These are phyloP conservation scores for Hyposmocoma kahamanoa DNA, from an alignment of 1,140 invertebrate genomes.

Conservation along the genomic window DNA sequence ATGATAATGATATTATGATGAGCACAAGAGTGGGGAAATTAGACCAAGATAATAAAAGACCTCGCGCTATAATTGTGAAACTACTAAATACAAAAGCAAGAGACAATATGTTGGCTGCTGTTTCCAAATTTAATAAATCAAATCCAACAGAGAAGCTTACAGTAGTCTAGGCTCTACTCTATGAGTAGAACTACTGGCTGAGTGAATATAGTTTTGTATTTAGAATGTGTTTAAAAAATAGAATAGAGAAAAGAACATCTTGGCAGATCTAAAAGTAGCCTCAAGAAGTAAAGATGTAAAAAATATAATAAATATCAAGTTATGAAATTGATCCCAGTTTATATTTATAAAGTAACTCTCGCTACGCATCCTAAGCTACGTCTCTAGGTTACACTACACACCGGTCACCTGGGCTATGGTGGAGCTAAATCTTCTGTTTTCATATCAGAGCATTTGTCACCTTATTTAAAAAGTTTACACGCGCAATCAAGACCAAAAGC, in stretches of 20 bases:
- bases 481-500: slow-evolving; percentile 16
- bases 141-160: slow-evolving; percentile 11
- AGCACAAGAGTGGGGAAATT: background rate
- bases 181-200: no score
- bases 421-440: slow-evolving; percentile 22
- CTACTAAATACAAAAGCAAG: background rate
- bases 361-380: no score
- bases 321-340: no score
- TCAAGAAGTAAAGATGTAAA: no score
- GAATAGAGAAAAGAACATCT: no score
- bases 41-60: background rate
- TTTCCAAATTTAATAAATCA: background rate
- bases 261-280: no score
- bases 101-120: background rate
- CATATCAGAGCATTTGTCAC: slow-evolving; percentile 26
- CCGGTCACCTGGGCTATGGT: slow-evolving; percentile 10
- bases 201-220: no score
- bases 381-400: no score
- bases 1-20: background rate
- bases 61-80: background rate
- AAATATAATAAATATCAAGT: no score
- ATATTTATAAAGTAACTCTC: no score
- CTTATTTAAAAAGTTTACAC: slow-evolving; percentile 18
- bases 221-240: no score
- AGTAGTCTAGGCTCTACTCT: no score